These are phyloP conservation scores for Plodia interpunctella DNA, from an alignment of 1,140 invertebrate species.

Conservation along the genomic window DNA sequence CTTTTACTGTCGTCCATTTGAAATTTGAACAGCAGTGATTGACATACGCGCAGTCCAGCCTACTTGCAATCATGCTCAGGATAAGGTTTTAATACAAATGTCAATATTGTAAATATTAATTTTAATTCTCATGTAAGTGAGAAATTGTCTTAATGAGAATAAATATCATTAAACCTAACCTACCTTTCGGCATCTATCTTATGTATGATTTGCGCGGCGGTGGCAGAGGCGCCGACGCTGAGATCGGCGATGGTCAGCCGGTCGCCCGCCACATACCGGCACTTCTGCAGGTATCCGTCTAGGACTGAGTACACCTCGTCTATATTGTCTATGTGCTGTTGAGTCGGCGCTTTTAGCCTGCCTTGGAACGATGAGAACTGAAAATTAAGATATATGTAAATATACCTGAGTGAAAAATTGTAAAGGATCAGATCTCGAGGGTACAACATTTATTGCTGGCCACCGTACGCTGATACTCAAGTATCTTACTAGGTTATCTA, in stretches of 20 bases:
- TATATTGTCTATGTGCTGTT: conserved; percentile 25
- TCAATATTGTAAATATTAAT: too few species aligned
- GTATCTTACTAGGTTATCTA: conserved; percentile 79
- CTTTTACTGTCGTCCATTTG: too few species aligned
- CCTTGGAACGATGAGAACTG: conserved; percentile 31
- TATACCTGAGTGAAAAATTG: too few species aligned
- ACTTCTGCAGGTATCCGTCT: conserved; percentile 32
- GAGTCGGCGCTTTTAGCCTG: conserved; percentile 14
- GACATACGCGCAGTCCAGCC: too few species aligned
- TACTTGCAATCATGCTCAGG: too few species aligned
- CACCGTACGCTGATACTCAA: conserved; percentile 77
- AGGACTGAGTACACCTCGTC: conserved; percentile 31
- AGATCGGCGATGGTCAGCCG: conserved; percentile 43
- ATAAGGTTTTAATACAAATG: too few species aligned
- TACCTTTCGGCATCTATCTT: neutral
- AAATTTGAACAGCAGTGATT: too few species aligned
- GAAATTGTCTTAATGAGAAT: neutral
- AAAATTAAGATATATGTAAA: conserved; percentile 9
- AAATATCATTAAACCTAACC: too few species aligned
- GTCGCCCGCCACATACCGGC: conserved; percentile 28
- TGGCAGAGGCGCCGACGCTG: conserved; percentile 25
- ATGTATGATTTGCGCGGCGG: conserved; percentile 25
- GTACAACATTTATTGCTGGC: conserved; percentile 69
- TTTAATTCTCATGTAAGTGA: too few species aligned
- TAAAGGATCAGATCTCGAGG: conserved; percentile 77